Base-by-base conservation (phyloP, 2,113 vertebrate species). In the Muntiacus muntjak region DNA sequence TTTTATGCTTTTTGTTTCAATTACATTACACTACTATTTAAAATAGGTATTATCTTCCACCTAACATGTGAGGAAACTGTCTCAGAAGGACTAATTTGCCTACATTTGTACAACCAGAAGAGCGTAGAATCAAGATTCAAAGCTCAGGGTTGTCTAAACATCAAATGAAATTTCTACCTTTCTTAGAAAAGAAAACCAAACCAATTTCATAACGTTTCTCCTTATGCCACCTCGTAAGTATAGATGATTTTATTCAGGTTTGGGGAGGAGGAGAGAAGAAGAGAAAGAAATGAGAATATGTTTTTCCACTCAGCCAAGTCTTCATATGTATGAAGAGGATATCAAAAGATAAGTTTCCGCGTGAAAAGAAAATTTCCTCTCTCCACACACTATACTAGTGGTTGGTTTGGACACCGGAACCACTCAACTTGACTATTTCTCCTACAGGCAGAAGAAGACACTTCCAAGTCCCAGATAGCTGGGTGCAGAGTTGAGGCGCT, bases 51-150 rank as follows among this genome's bases (percentile, higher is more conserved):
- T 30, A 92, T 55, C 10, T 16, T 5, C 12, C 57, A 67, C 50
- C 57, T 92, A 83, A 57, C 43, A n/a, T 3, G 57, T 2, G 4
- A 85, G 23, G 54, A 95, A 89, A 25, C 15, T 36, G 7, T 92
- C 15, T 92, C 52, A 78, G 23, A 95, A 84, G 25, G 4, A 95
- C n/a, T 40, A 89, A 76, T n/a, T 15, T 57, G n/a, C 40, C 45
- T 89, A 81, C 81, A 92, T 62, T 86, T n/a, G n/a, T 67, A 54
- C 33, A 94, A 87, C n/a, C 60, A 67, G 26, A 92, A 95, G 89
- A 82, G n/a, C 12, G 60, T 45, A 86, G 64, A 86, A 87, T 30
- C 54, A 89, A 26, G 43, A 47, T 94, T 94, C 58, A 67, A 93
- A 89, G 33, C 13, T 79, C 83, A 89, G n/a, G 83, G 64, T 15